Conservation (phyloP, 2,888 invertebrate genomes). For the Polia nebulosa region DNA sequence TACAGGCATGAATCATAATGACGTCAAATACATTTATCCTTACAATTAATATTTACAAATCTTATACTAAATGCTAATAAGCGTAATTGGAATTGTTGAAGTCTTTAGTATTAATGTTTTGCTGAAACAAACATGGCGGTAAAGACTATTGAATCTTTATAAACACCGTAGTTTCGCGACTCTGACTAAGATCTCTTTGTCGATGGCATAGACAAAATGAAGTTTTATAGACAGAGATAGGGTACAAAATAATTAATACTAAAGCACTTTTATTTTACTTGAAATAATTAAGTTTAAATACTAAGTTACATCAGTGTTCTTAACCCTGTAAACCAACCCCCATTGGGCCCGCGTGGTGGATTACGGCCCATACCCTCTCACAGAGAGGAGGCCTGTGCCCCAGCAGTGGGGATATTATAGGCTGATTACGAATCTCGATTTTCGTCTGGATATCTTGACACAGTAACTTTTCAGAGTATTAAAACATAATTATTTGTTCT, state of each 20-base stretch:
- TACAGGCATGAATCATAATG: constrained; percentile 18
- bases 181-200: too few relatives aligned
- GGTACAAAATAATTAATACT: constrained; percentile 50
- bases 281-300: constrained; percentile 53
- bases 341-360: too few relatives aligned
- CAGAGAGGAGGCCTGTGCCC: too few relatives aligned
- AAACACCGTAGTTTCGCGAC: too few relatives aligned
- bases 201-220: not conserved
- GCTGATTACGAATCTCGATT: too few relatives aligned
- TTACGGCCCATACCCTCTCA: too few relatives aligned
- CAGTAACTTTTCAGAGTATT: constrained; percentile 26
- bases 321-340: not conserved
- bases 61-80: constrained; percentile 57
- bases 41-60: constrained; percentile 62
- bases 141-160: not conserved
- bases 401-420: too few relatives aligned
- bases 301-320: constrained; percentile 5
- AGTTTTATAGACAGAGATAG: not conserved
- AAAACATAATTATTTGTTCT: constrained; percentile 49
- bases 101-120: constrained; percentile 53
- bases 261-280: constrained; percentile 46
- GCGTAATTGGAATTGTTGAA: constrained; percentile 53
- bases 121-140: not conserved
- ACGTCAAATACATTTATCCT: constrained; percentile 51
- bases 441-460: too few relatives aligned